Conservation (phyloP, 2,888 invertebrate species). For the Pterobdella sp. region DNA sequence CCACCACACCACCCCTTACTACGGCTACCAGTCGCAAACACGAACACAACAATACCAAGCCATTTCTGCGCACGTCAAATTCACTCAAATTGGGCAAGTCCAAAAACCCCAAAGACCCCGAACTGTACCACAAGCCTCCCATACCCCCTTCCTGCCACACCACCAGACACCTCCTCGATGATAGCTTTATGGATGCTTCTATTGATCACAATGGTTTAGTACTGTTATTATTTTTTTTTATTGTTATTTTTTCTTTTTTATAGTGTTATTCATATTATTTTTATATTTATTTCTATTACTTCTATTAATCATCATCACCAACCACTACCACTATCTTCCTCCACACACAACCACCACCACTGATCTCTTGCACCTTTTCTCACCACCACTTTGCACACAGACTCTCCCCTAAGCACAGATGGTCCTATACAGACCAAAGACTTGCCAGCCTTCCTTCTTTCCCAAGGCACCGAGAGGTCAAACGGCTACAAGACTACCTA, state of each 20-base stretch:
- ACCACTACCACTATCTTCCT: too few species aligned
- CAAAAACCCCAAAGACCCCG: background rate
- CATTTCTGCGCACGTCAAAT: background rate
- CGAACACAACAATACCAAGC: background rate
- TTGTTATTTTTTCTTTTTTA: background rate
- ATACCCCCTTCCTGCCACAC: background rate
- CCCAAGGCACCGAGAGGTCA: background rate
- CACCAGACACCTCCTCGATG: conserved; percentile 25
- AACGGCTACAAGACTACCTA: conserved; percentile 20
- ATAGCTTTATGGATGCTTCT: conserved; percentile 15
- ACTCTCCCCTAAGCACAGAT: too few species aligned
- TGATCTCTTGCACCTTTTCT: too few species aligned
- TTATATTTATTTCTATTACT: background rate
- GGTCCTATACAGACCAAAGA: too few species aligned
- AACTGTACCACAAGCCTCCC: background rate
- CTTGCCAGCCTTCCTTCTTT: background rate
- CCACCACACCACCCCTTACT: background rate
- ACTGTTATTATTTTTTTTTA: background rate
- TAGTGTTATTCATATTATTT: background rate
- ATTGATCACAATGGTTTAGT: background rate
- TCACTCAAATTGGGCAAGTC: background rate
- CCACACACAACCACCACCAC: too few species aligned
- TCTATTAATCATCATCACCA: too few species aligned
- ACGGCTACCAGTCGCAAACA: conserved; percentile 8
- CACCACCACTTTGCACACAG: too few species aligned